Percentiles rank a stretch among this genome's conserved stretches.
Evolutionary conservation across 2,797 vertebrate species (phyloP).

Genomic region (Spizella passerina): DNA sequence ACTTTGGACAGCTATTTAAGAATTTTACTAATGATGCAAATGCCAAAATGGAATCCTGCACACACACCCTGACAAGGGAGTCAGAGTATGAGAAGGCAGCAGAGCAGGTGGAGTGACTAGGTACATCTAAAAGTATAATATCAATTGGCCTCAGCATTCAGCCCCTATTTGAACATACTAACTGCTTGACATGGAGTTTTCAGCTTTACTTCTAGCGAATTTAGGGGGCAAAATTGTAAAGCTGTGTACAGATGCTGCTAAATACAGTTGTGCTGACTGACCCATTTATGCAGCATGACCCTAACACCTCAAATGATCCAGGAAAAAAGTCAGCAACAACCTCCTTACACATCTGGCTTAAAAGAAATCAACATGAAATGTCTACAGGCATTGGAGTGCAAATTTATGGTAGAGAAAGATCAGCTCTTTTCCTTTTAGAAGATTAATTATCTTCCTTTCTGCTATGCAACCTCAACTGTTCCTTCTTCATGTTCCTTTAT

Average conservation of each 20-base stretch:
- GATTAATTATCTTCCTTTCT: not conserved
- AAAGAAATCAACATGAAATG: not conserved
- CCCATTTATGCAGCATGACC: not conserved
- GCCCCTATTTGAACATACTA: not conserved
- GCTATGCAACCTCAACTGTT: not conserved
- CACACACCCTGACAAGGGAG: not conserved
- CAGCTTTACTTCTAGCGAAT: not conserved
- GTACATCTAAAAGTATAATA: not conserved
- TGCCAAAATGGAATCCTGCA: not conserved
- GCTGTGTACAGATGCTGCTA: not conserved
- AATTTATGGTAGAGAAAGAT: not conserved
- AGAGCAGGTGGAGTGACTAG: not conserved
- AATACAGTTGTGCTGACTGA: not conserved
- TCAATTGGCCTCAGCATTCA: not conserved
- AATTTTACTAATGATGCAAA: not conserved
- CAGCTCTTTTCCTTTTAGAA: not conserved
- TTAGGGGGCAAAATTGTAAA: not conserved
- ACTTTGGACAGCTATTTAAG: not conserved
- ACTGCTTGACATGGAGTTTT: not conserved
- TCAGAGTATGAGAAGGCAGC: not conserved
- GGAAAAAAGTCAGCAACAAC: not conserved
- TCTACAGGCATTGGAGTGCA: not conserved
- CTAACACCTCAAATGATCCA: not conserved
- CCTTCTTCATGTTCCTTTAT: not conserved
- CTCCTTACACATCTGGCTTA: not conserved